A percentile compares a stretch with the other conserved stretches of the same genome.
phyloP scores from a whole-genome alignment of 2,888 invertebrate genomes.

The Nephrotoma guestfalica region DNA sequence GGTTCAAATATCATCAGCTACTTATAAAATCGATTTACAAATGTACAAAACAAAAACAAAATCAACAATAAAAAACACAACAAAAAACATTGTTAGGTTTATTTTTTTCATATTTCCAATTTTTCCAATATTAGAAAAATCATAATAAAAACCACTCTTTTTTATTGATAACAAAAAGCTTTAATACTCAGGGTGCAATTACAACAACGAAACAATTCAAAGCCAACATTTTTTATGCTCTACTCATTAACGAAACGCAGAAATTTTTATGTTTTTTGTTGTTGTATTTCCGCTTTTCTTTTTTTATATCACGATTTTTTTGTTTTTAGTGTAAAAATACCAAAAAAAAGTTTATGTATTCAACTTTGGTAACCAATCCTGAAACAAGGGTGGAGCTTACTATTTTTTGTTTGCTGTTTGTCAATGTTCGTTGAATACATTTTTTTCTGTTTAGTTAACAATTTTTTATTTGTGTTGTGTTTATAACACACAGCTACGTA shows the following conservation, averaged over 20 bases:
- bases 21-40: not conserved
- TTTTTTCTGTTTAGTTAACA: not conserved
- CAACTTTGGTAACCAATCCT: slow-evolving; percentile 1
- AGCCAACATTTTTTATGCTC: not conserved
- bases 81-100: not conserved
- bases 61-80: not conserved
- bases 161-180: not conserved
- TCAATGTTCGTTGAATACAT: not conserved
- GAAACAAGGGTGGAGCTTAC: slow-evolving; percentile 3
- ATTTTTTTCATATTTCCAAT: not conserved
- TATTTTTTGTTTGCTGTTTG: not conserved
- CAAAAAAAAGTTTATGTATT: not conserved
- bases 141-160: not conserved
- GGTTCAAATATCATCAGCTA: not conserved
- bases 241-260: not conserved
- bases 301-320: not conserved
- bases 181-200: not conserved
- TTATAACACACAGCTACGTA: not conserved
- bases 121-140: not conserved
- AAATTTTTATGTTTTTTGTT: not conserved
- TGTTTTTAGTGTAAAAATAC: not conserved
- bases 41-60: not conserved
- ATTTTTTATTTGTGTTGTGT: not conserved
- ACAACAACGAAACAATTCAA: not conserved
- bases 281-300: not conserved